Base-by-base conservation (phyloP, 2,888 invertebrate species). In the Aphelenchoides bicaudatus region DNA sequence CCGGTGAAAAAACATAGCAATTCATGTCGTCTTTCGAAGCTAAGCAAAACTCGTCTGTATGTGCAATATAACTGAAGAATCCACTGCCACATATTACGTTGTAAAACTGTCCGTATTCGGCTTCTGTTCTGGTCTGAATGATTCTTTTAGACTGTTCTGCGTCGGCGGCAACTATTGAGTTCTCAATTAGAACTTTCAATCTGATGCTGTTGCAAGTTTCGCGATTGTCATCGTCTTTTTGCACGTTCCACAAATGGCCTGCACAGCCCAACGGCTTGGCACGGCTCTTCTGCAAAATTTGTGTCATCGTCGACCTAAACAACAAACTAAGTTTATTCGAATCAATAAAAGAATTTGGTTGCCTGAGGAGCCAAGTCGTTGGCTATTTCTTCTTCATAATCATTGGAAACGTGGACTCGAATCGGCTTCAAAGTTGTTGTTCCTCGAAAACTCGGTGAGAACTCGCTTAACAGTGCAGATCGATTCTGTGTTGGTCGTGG, bases 61-160 rank as follows among this genome's bases (percentile, higher is more conserved):
- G 39, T 23, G n/a, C 77, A 19, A 77, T 75, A 49, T 78, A 77
- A 38, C 66, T 66, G 62, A 75, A 77, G 62, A 77, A 77, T 34
- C 77, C 77, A n/a, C 76, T 77, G n/a, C 77, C 77, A 47, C 77
- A 77, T 23, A 77, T 66, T 13, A 74, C 74, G 49, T 77, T 73
- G 59, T 68, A 75, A 55, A 66, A 72, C 39, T 48, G 30, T 48
- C 70, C 72, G 1, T 72, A 65, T 46, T 73, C 73, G 0, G 66
- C 56, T 58, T 77, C 77, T 4, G 74, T 70, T 5, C 65, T 63
- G 30, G 59, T 60, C 57, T 77, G 77, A 2, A 77, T 69, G 19
- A 68, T 68, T 47, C 71, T 51, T 58, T 77, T 77, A 1, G 74
- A 75, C 1, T 67, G 64, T 51, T 77, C 77, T 1, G 74, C 74